Base-by-base conservation (phyloP, 2,888 invertebrate species). In the Hololepta plana region DNA sequence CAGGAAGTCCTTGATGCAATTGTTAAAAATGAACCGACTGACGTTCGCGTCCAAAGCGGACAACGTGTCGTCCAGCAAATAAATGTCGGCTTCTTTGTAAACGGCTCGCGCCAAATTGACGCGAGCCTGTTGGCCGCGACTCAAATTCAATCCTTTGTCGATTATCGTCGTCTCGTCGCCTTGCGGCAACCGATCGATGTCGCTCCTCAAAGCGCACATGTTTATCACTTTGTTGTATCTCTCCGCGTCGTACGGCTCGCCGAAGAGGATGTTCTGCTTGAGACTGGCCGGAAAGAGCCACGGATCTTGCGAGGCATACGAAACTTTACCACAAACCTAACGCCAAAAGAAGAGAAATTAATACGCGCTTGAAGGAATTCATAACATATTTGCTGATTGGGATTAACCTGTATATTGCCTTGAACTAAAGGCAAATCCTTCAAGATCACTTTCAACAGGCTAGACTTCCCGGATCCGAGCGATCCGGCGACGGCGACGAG, bases 381-480 rank as follows among this genome's bases (percentile, higher is more conserved):
- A n/a, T n/a, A n/a, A n/a, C n/a, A n/a, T n/a, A n/a, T n/a, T n/a
- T n/a, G n/a, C n/a, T n/a, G n/a, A n/a, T n/a, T n/a, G n/a, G n/a
- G n/a, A n/a, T n/a, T n/a, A n/a, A n/a, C n/a, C n/a, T n/a, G n/a
- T n/a, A n/a, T n/a, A 1, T 55, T 55, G 1, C 84, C 81, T 11
- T 56, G 49, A 1, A 53, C 46, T 4, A 68, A 52, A 2, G 64
- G 61, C n/a, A 82, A 49, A 49, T 85, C 84, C 4, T 70, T 68
- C 34, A 84, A 55, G 11, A 84, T 60, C 27, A 72, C 55, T 44
- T 72, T 68, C 6, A 74, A 51, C n/a, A 74, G 43, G 2, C 69
- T 67, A 23, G 64, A 65, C 62, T 82, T 74, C 38, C 73, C 73
- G 17, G 66, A 53, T 7, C 73, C 74, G 5, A 72, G 70, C 1